Evolutionary conservation across 2,888 invertebrate genomes (phyloP).

Genomic region (Antitype chi): DNA sequence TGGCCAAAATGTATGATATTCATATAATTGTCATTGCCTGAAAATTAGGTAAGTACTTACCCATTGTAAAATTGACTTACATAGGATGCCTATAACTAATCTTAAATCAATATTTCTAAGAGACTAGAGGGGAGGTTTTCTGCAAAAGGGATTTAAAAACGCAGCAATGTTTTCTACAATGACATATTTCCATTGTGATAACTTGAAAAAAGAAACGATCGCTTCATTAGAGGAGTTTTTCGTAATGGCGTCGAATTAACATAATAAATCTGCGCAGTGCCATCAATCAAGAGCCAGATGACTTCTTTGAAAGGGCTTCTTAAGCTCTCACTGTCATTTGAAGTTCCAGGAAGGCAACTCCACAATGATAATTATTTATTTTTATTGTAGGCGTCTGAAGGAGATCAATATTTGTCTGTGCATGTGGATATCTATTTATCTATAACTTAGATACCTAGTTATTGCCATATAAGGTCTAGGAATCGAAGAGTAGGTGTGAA

Average conservation of each 20-base stretch:
- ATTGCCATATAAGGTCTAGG: not conserved
- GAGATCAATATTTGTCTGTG: slow-evolving; percentile 23
- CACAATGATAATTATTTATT: slow-evolving; percentile 77
- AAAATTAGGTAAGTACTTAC: no score
- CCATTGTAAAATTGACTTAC: not conserved
- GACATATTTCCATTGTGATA: slow-evolving; percentile 15
- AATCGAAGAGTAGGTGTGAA: not conserved
- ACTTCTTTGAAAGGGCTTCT: slow-evolving; percentile 86
- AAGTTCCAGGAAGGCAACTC: slow-evolving; percentile 67
- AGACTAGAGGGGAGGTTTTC: not conserved
- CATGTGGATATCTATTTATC: not conserved
- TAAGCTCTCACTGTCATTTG: slow-evolving; percentile 89
- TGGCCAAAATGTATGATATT: no score
- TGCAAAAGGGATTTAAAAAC: not conserved
- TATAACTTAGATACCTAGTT: not conserved
- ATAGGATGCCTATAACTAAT: not conserved
- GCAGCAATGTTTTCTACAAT: not conserved
- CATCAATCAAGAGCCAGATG: slow-evolving; percentile 87
- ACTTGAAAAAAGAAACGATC: slow-evolving; percentile 14
- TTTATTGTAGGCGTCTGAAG: slow-evolving; percentile 62
- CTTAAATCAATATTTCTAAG: not conserved
- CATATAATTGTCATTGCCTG: no score
- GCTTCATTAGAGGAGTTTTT: slow-evolving; percentile 69
- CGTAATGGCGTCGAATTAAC: slow-evolving; percentile 83
- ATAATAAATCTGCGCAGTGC: slow-evolving; percentile 86